Conservation (phyloP, 2,888 invertebrate species). For the Zeuzera pyrina region DNA sequence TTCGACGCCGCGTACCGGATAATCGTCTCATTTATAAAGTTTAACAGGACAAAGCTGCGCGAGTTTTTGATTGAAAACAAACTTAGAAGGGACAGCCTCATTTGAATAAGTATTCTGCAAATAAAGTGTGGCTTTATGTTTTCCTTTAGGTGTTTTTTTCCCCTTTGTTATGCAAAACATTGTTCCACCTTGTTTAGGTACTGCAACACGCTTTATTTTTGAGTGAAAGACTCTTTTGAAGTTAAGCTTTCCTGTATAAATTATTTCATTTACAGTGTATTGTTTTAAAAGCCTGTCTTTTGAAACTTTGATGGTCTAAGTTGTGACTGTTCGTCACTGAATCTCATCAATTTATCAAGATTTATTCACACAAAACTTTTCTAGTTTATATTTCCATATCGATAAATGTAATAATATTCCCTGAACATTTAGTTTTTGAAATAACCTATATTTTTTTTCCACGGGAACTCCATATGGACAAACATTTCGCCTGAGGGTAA, state of each 20-base stretch:
- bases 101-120: conserved; percentile 74
- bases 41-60: conserved; percentile 69
- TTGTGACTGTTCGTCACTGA: conserved; percentile 44
- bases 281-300: conserved; percentile 62
- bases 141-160: conserved; percentile 72
- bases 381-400: no score
- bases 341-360: neutral
- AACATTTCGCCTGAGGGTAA: no score
- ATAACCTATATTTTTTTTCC: no score
- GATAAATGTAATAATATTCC: no score
- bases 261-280: conserved; percentile 70
- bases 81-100: conserved; percentile 74
- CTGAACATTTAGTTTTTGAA: no score
- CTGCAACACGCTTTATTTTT: conserved; percentile 73
- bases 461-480: no score
- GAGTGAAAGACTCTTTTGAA: conserved; percentile 73
- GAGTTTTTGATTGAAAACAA: conserved; percentile 74
- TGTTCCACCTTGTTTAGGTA: conserved; percentile 73
- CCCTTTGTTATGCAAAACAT: conserved; percentile 73
- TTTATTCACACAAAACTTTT: neutral
- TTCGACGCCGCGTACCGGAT: conserved; percentile 52
- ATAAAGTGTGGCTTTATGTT: conserved; percentile 74
- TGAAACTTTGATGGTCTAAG: conserved; percentile 54
- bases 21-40: conserved; percentile 74
- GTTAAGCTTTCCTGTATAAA: conserved; percentile 72